phyloP scores from a whole-genome alignment of 1,140 invertebrate species.

The Drosophila parabipectinata region DNA sequence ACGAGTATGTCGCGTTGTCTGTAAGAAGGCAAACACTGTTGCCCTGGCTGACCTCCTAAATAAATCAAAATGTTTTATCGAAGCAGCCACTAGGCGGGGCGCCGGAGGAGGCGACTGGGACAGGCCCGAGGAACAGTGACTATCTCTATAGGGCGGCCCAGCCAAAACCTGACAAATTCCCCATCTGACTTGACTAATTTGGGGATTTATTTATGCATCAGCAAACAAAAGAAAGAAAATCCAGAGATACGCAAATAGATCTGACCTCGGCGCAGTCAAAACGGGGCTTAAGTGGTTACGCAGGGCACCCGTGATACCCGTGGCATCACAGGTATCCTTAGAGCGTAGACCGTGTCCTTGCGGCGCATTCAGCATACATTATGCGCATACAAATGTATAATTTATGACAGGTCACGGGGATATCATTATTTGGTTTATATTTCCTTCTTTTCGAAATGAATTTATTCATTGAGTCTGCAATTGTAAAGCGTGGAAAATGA shows the following conservation, averaged over 20 bases:
- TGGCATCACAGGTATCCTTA: constrained; percentile 21
- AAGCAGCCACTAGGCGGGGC: not conserved
- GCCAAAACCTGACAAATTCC: constrained; percentile 37
- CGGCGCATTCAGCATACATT: not conserved
- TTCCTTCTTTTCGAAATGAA: constrained; percentile 15
- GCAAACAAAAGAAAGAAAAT: constrained; percentile 29
- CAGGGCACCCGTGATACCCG: too few relatives aligned
- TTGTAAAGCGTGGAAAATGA: constrained; percentile 7
- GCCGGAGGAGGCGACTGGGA: constrained; percentile 1
- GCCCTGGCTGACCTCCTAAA: constrained; percentile 44
- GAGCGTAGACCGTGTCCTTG: constrained; percentile 4
- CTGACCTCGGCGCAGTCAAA: constrained; percentile 26
- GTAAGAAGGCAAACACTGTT: constrained; percentile 22
- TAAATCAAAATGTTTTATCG: constrained; percentile 53
- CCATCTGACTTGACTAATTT: constrained; percentile 57
- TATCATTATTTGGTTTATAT: constrained; percentile 36
- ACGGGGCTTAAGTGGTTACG: constrained; percentile 29
- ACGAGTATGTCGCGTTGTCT: too few relatives aligned
- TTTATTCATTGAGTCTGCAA: constrained; percentile 48
- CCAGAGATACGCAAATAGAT: constrained; percentile 48
- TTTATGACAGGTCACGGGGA: constrained; percentile 20
- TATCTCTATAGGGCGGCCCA: constrained; percentile 21
- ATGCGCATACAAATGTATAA: constrained; percentile 9
- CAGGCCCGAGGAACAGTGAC: constrained; percentile 31
- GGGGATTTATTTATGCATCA: constrained; percentile 51